These are phyloP conservation scores for Aplochiton taeniatus DNA, from an alignment of 2,797 vertebrate genomes.

Conservation along the genomic window DNA sequence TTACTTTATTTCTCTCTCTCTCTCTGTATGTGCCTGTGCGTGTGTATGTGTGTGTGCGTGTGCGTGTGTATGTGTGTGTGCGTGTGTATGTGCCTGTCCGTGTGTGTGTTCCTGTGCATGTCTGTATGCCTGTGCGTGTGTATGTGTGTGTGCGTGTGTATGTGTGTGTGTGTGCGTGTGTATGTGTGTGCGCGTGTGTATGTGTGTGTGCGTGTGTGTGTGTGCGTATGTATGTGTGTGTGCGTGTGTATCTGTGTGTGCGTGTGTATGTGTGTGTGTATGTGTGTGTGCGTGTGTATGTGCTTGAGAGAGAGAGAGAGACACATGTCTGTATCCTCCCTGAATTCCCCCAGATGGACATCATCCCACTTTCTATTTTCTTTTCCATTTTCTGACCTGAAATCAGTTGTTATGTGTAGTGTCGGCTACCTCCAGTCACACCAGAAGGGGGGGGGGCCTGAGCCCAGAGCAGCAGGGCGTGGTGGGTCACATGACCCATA, in stretches of 20 bases:
- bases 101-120: conserved; percentile 9
- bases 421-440: conserved; percentile 38
- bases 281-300: neutral
- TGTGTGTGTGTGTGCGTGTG: conserved; percentile 6
- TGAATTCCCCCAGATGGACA: neutral
- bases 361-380: conserved; percentile 27
- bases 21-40: neutral
- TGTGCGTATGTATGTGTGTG: no score
- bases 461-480: conserved; percentile 22
- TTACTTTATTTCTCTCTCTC: neutral
- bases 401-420: conserved; percentile 39
- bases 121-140: neutral
- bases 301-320: no score
- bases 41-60: conserved; percentile 1
- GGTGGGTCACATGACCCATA: neutral
- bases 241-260: neutral
- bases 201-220: no score
- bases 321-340: neutral
- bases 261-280: conserved; percentile 5
- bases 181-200: no score
- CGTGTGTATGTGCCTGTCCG: neutral
- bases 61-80: no score
- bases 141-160: conserved; percentile 8
- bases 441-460: conserved; percentile 13
- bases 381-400: conserved; percentile 18